phyloP scores from a whole-genome alignment of 2,888 invertebrate species.

The Scelioninae gen. 1 region DNA sequence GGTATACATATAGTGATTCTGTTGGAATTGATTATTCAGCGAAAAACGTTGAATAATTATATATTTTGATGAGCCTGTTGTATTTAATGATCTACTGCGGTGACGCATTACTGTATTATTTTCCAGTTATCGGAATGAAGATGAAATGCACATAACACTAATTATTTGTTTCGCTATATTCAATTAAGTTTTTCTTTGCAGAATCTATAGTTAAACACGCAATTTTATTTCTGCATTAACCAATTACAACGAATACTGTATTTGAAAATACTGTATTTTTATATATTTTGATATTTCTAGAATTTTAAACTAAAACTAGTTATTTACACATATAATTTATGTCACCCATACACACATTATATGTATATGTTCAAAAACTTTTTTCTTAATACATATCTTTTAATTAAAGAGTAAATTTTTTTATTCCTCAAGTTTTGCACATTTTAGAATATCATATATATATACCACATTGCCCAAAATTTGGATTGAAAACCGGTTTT shows the following conservation, averaged over 20 bases:
- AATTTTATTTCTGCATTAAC: background rate
- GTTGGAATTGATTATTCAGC: constrained; percentile 16
- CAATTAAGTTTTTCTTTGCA: background rate
- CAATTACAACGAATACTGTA: background rate
- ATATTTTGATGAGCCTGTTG: background rate
- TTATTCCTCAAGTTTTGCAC: constrained; percentile 39
- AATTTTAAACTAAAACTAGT: background rate
- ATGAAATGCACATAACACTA: background rate
- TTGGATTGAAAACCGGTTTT: constrained; percentile 47
- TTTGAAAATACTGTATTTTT: too few relatives aligned
- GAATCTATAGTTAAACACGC: background rate
- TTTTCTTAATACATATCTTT: background rate
- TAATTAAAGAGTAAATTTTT: background rate
- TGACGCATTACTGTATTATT: background rate
- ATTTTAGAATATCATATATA: constrained; percentile 14
- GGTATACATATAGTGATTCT: constrained; percentile 9
- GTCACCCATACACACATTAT: background rate
- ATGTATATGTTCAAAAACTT: background rate
- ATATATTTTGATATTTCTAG: background rate
- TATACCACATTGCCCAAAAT: constrained; percentile 33
- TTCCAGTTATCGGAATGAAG: background rate
- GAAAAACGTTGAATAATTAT: constrained; percentile 23
- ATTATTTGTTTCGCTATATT: background rate
- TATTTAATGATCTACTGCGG: constrained; percentile 12
- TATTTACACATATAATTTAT: background rate